These are phyloP conservation scores for Anabas testudineus DNA, from an alignment of 2,797 vertebrate species.

Conservation along the genomic window DNA sequence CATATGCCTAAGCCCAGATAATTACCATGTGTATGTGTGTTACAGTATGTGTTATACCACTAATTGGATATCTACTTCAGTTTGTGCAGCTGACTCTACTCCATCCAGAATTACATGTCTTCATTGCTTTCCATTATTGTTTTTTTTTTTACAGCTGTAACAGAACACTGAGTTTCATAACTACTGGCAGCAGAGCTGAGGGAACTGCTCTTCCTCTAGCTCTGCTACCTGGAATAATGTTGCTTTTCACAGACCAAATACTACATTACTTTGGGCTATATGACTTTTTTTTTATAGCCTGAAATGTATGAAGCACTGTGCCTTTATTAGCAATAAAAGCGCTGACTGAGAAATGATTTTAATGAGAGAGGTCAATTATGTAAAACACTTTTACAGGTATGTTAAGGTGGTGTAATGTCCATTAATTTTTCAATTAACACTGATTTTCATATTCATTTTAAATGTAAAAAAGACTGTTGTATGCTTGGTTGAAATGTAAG, in stretches of 20 bases:
- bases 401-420: neutral
- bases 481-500: neutral
- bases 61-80: neutral
- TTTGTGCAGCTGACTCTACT: constrained; percentile 2
- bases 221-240: constrained; percentile 32
- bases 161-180: constrained; percentile 12
- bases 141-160: constrained; percentile 14
- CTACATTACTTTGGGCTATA: constrained; percentile 40
- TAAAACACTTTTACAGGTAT: constrained; percentile 3
- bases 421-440: neutral
- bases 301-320: constrained; percentile 33
- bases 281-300: constrained; percentile 34
- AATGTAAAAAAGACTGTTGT: neutral
- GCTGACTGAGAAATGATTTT: constrained; percentile 21
- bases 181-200: constrained; percentile 18
- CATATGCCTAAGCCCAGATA: neutral
- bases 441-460: neutral
- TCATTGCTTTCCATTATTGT: constrained; percentile 3
- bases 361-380: constrained; percentile 23
- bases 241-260: constrained; percentile 37
- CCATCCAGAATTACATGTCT: constrained; percentile 3
- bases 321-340: constrained; percentile 22
- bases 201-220: constrained; percentile 4
- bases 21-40: neutral
- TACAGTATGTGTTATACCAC: neutral